Conservation (phyloP, 2,797 vertebrate genomes). For the Pagetopsis macropterus region DNA sequence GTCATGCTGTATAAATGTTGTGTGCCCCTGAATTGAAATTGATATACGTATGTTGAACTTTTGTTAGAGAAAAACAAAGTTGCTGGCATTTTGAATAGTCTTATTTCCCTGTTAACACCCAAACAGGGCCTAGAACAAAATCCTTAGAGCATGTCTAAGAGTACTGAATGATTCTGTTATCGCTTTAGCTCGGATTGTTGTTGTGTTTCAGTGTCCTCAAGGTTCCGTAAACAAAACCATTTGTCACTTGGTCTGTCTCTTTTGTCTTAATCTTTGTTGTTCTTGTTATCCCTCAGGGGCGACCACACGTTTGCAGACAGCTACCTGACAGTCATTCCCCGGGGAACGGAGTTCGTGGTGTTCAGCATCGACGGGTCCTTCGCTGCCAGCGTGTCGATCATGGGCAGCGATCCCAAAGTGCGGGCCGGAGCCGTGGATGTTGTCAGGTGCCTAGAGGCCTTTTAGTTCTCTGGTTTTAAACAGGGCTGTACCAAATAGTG, state of each 20-base stretch:
- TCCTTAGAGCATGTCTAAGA: not conserved
- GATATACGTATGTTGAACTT: not conserved
- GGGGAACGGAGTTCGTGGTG: constrained; percentile 94
- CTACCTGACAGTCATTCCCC: constrained; percentile 94
- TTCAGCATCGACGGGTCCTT: constrained; percentile 99
- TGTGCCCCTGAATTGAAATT: too few relatives aligned
- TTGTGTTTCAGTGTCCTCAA: not conserved
- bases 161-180: not conserved
- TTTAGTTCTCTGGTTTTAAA: not conserved
- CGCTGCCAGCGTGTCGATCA: constrained; percentile 98
- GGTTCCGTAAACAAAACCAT: not conserved
- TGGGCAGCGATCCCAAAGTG: constrained; percentile 99
- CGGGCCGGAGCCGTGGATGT: constrained; percentile 96
- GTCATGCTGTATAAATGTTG: too few relatives aligned
- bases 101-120: not conserved
- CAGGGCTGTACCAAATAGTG: too few relatives aligned
- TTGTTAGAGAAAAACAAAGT: not conserved
- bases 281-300: constrained; percentile 80
- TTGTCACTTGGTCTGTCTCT: not conserved
- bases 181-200: not conserved
- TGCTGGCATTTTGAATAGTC: not conserved
- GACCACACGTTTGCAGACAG: constrained; percentile 98
- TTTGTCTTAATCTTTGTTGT: not conserved
- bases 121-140: not conserved
- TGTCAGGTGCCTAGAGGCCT: constrained; percentile 86